Evolutionary conservation across 2,888 invertebrate genomes (phyloP), one percentile per base, ranked within the genome.

Genomic region (Polyploca ridens): DNA sequence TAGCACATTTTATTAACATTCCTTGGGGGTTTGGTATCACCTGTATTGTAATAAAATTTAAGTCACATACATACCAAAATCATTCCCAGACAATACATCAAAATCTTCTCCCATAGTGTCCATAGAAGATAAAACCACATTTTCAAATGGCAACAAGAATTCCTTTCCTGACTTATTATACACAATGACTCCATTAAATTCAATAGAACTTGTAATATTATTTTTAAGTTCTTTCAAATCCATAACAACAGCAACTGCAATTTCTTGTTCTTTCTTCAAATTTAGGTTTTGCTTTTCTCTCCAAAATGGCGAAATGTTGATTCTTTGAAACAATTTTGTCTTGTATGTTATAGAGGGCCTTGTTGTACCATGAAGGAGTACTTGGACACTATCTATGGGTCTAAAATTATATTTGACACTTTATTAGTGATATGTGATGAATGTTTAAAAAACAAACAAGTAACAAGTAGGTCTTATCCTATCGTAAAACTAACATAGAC

Each of bases 281-380:
- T 62, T 69, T 27, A 77, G 77, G 8, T 67, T 69, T 13, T 69
- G 33, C 8, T 64, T 78, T 71, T 88, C 85, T 35, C 69, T 75
- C 89, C 89, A 91, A 73, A 76, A 84, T 14, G 89, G 89, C 44
- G 81, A 33, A 33, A n/a, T 44, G 3, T 69, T 33, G 0, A 64
- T 73, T 63, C 73, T 76, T 57, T 82, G 73, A 74, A 79, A 92
- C n/a, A 91, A 35, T 69, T 88, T 90, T 62, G 91, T 89, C 13
- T 73, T 79, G 68, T 92, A 90, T 27, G 79, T 72, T 33, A 89
- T 66, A 49, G 89, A 84, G 67, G 69, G 16, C 65, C 63, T 3
- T 62, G 62, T 2, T 67, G 66, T 57, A 65, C 77, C 74, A 69
- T 91, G 86, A 13, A 91, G 68, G 0, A 90, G 69, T 14, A 89